Percentiles rank a stretch among this genome's conserved stretches.
These are phyloP conservation scores for Drosophila elegans DNA, from an alignment of 1,140 invertebrate genomes.

Conservation along the genomic window DNA sequence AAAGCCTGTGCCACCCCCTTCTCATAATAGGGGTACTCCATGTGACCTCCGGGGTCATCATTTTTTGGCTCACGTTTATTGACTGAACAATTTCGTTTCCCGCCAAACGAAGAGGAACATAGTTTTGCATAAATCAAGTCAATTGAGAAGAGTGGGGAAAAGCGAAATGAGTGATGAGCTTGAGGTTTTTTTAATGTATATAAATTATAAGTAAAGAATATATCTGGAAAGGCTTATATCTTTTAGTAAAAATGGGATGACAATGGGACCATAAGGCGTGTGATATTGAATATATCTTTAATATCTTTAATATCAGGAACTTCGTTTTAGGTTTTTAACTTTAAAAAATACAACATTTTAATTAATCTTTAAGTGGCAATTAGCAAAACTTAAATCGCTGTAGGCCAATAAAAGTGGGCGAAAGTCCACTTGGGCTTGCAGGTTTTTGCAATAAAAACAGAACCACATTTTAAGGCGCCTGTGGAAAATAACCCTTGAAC, in stretches of 20 bases:
- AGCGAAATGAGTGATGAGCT: conserved; percentile 21
- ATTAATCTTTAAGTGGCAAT: background rate
- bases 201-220: conserved; percentile 7
- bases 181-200: background rate
- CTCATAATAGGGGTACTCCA: conserved; percentile 20
- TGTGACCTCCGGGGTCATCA: conserved; percentile 35
- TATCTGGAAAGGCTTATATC: background rate
- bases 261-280: too few species aligned
- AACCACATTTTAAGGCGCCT: conserved; percentile 14
- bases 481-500: conserved; percentile 27
- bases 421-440: background rate
- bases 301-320: too few species aligned
- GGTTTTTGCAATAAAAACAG: conserved; percentile 10
- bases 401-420: background rate
- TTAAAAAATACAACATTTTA: background rate
- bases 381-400: conserved; percentile 1
- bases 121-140: conserved; percentile 43
- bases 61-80: conserved; percentile 42
- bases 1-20: conserved; percentile 9
- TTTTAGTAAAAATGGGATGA: background rate
- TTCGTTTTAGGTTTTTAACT: background rate
- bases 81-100: conserved; percentile 40
- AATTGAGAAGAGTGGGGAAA: conserved; percentile 10
- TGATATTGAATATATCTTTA: too few species aligned
- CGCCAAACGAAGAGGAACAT: conserved; percentile 5